Conservation (phyloP, 2,888 invertebrate species). For the Cantharis rustica region DNA sequence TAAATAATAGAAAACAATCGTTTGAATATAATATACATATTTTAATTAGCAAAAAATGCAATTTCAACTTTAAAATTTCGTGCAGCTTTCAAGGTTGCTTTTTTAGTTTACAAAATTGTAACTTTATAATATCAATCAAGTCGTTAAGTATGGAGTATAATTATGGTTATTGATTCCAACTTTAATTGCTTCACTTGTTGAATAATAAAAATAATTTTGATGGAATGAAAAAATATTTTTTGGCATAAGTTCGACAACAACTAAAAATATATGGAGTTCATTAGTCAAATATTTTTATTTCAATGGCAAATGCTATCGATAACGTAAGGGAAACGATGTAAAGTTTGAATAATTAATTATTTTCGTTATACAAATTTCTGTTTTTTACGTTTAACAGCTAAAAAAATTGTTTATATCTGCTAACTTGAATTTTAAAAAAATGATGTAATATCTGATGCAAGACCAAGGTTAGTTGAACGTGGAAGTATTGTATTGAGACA, state of each 20-base stretch:
- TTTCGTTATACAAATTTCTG: neutral
- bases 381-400: neutral
- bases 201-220: neutral
- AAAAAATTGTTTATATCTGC: neutral
- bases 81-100: neutral
- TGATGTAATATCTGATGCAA: constrained; percentile 22
- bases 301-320: neutral
- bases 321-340: neutral
- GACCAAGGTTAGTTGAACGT: constrained; percentile 26
- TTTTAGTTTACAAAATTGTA: neutral
- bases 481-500: constrained; percentile 22
- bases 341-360: neutral
- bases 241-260: neutral
- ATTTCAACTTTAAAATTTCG: neutral
- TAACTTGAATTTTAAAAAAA: neutral
- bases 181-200: neutral
- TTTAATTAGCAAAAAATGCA: neutral
- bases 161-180: neutral
- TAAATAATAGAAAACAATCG: neutral
- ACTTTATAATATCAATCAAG: neutral
- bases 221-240: neutral
- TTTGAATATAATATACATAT: neutral
- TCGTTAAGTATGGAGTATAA: neutral
- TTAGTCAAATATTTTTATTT: neutral
- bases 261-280: neutral